phyloP scores from a whole-genome alignment of 2,113 vertebrate genomes.

The Phyllostomus discolor region DNA sequence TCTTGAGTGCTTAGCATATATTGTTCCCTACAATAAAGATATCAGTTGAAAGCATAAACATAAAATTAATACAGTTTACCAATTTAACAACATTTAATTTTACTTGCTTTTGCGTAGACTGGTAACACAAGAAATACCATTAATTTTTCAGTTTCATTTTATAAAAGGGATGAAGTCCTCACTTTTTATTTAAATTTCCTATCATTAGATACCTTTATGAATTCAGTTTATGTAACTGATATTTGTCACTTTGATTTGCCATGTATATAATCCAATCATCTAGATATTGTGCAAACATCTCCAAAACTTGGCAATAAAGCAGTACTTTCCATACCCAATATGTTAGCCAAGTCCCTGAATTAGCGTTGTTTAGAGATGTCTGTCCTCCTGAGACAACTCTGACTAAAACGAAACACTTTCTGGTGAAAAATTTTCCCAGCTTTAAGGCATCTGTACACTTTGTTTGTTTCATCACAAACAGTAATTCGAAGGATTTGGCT shows the following conservation, averaged over 20 bases:
- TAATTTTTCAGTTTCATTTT: neutral
- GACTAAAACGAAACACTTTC: neutral
- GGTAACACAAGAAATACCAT: neutral
- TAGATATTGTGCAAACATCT: neutral
- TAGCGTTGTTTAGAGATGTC: slow-evolving; percentile 47
- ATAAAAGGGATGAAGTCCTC: neutral
- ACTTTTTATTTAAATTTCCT: neutral
- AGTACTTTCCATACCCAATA: neutral
- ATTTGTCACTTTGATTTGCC: slow-evolving; percentile 1
- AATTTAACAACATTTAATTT: neutral
- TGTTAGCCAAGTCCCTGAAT: slow-evolving; percentile 16
- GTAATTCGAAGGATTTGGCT: slow-evolving; percentile 23
- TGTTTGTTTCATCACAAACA: neutral
- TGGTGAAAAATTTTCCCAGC: slow-evolving; percentile 1
- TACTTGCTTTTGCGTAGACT: neutral
- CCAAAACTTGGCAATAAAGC: neutral
- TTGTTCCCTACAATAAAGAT: neutral
- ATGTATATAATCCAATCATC: neutral
- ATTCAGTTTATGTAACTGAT: neutral
- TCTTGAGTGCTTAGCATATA: neutral
- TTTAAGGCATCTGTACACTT: neutral
- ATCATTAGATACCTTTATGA: neutral
- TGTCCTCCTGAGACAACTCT: neutral
- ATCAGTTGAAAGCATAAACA: neutral
- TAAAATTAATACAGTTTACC: neutral